Evolutionary conservation across 2,113 vertebrate species (phyloP).

Genomic region (Callipepla californica): DNA sequence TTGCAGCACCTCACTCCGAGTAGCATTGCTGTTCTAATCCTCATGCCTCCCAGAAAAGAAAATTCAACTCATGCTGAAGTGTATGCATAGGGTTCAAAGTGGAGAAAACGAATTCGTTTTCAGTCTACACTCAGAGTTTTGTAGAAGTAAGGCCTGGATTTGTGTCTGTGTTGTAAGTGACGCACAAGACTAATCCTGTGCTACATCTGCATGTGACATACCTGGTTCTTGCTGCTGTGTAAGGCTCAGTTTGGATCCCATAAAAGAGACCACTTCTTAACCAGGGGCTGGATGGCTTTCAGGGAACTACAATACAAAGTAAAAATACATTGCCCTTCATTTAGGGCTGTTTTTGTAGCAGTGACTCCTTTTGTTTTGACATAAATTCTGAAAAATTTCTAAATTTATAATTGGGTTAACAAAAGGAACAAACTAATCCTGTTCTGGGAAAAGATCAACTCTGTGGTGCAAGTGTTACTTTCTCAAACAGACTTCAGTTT

Average conservation of each 20-base stretch:
- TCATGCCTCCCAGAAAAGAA: not conserved
- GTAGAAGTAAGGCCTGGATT: not conserved
- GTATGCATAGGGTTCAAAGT: not conserved
- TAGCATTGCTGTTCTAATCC: not conserved
- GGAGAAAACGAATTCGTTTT: not conserved
- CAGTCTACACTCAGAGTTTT: not conserved
- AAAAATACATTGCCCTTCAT: not conserved
- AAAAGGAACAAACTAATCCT: not conserved
- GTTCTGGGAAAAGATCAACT: not conserved
- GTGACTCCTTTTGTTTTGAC: not conserved
- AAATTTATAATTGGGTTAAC: not conserved
- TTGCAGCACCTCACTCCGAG: slow-evolving; percentile 18
- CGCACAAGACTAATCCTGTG: not conserved
- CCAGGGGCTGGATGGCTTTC: not conserved
- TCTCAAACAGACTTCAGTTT: not conserved
- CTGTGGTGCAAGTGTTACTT: not conserved
- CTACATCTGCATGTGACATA: not conserved
- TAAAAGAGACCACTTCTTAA: not conserved
- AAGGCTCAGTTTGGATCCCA: not conserved
- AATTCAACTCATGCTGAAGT: not conserved
- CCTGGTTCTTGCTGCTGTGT: not conserved
- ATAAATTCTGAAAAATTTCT: not conserved
- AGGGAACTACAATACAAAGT: too few species aligned
- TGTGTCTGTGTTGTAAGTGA: not conserved
- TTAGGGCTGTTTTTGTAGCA: not conserved